phyloP scores from a whole-genome alignment of 2,888 invertebrate species.

The Onchidella celtica region DNA sequence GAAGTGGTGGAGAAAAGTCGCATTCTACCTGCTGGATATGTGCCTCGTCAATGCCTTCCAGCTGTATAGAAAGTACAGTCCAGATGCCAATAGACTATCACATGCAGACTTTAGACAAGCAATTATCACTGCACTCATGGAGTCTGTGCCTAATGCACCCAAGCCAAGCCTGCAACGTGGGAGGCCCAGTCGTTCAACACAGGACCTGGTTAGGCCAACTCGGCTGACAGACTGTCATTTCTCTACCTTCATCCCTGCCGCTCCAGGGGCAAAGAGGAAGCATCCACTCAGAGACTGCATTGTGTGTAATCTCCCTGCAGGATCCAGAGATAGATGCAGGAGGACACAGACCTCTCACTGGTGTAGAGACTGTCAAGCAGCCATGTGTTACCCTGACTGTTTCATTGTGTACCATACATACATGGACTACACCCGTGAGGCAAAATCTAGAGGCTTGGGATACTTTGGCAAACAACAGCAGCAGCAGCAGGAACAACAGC shows the following conservation, averaged over 20 bases:
- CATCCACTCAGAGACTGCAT: conserved; percentile 14
- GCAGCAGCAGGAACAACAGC: neutral
- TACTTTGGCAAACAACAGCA: neutral
- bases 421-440: neutral
- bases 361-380: neutral
- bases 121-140: neutral
- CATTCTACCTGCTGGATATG: conserved; percentile 7
- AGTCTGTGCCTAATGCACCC: neutral
- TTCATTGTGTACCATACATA: conserved; percentile 11
- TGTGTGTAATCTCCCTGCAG: conserved; percentile 12
- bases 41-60: neutral
- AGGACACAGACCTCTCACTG: neutral
- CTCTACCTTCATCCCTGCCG: neutral
- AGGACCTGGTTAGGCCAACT: neutral
- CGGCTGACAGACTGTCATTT: conserved; percentile 1
- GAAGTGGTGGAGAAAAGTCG: neutral
- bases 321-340: neutral
- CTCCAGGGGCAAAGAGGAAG: conserved; percentile 3
- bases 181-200: neutral
- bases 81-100: neutral
- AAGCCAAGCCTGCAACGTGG: neutral
- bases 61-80: neutral
- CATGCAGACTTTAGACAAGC: neutral
- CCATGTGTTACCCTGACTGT: conserved; percentile 7
- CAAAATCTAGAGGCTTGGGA: neutral